Evolutionary conservation across 2,113 vertebrate genomes (phyloP).

Genomic region (Oncorhynchus keta): DNA sequence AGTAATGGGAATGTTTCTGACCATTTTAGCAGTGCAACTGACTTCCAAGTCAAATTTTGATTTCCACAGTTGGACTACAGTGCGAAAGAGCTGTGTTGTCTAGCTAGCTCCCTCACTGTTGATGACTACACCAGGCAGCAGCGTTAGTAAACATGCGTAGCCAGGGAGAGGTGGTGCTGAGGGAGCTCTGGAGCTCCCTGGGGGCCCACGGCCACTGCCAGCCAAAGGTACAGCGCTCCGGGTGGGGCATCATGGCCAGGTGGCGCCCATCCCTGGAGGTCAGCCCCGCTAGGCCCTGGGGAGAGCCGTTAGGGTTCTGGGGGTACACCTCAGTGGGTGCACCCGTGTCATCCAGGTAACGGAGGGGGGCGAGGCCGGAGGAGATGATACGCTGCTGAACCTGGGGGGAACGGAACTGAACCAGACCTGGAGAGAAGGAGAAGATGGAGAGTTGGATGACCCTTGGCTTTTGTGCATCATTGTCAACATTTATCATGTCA

Average conservation of each 20-base stretch:
- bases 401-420: slow-evolving; percentile 78
- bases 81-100: background rate
- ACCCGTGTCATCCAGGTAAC: slow-evolving; percentile 84
- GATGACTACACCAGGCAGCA: slow-evolving; percentile 75
- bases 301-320: slow-evolving; percentile 88
- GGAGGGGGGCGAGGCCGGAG: slow-evolving; percentile 74
- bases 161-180: slow-evolving; percentile 79
- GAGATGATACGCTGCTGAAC: slow-evolving; percentile 63
- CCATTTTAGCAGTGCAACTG: background rate
- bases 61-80: background rate
- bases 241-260: slow-evolving; percentile 91
- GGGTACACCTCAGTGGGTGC: slow-evolving; percentile 82
- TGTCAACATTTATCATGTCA: too few species aligned
- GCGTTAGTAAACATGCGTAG: slow-evolving; percentile 84
- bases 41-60: too few species aligned
- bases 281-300: slow-evolving; percentile 78
- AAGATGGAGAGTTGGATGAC: too few species aligned
- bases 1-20: background rate
- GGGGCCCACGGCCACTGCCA: slow-evolving; percentile 93
- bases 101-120: background rate
- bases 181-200: slow-evolving; percentile 53
- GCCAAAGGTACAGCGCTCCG: slow-evolving; percentile 81
- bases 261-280: slow-evolving; percentile 85
- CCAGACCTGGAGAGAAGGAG: slow-evolving; percentile 71
- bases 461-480: too few species aligned